These are phyloP conservation scores for Cyprinus carpio DNA, from an alignment of 2,113 vertebrate genomes.

Conservation along the genomic window DNA sequence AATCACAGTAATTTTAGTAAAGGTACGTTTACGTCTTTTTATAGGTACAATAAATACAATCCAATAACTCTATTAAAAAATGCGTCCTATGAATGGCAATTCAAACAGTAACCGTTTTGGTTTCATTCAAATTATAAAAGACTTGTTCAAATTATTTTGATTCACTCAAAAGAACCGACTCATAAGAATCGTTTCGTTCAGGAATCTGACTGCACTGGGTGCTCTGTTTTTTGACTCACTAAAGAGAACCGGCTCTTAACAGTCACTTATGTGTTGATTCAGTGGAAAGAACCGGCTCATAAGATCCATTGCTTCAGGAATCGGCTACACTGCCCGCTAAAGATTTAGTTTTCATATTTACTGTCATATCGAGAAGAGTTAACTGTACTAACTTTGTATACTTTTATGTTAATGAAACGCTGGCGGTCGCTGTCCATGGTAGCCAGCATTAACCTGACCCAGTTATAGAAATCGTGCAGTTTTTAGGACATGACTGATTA, in stretches of 20 bases:
- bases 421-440: conserved; percentile 53
- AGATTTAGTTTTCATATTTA: neutral
- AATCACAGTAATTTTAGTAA: no score
- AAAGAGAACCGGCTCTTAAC: neutral
- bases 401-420: neutral
- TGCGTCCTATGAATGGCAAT: no score
- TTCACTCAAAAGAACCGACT: neutral
- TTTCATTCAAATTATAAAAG: neutral
- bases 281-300: neutral
- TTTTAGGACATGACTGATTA: neutral
- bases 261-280: neutral
- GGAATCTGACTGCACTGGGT: neutral
- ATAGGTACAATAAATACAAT: neutral
- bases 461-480: no score
- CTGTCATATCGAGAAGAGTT: neutral
- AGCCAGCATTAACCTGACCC: neutral
- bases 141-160: no score
- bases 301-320: neutral
- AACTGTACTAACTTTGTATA: no score
- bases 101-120: neutral
- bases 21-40: neutral
- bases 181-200: neutral
- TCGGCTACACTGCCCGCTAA: neutral
- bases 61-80: neutral
- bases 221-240: neutral